phyloP scores from a whole-genome alignment of 2,113 vertebrate species.

The Apteryx owenii region DNA sequence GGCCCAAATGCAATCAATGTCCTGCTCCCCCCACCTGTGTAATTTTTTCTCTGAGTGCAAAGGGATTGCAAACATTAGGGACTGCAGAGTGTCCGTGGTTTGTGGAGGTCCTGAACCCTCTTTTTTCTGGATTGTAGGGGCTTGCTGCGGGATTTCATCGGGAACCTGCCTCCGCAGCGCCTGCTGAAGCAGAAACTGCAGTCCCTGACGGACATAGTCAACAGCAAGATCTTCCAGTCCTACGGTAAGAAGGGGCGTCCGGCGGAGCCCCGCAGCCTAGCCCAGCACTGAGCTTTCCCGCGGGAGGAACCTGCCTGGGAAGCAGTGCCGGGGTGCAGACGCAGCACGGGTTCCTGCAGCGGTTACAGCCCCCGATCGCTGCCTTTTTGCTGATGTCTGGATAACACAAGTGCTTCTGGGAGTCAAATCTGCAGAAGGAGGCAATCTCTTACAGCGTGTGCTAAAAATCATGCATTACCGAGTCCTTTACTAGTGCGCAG shows the following conservation, averaged over 20 bases:
- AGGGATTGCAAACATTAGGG: background rate
- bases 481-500: background rate
- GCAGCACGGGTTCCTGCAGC: accelerated
- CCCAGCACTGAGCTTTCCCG: background rate
- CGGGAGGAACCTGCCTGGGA: background rate
- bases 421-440: accelerated
- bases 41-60: background rate
- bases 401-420: too few relatives aligned
- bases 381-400: background rate
- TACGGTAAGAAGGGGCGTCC: background rate
- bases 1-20: accelerated
- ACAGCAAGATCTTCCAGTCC: constrained; percentile 39
- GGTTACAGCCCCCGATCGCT: background rate
- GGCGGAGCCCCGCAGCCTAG: background rate
- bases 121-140: background rate
- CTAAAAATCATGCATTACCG: accelerated
- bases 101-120: accelerated
- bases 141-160: constrained; percentile 52
- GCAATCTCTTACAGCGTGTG: background rate
- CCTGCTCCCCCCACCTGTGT: accelerated
- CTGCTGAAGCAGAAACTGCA: constrained; percentile 72
- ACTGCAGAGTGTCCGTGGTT: accelerated
- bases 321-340: too few relatives aligned
- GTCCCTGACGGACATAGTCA: constrained; percentile 46
- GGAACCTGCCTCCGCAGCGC: constrained; percentile 48